Conservation (phyloP, 2,888 invertebrate species). For the Monopis laevigella region DNA sequence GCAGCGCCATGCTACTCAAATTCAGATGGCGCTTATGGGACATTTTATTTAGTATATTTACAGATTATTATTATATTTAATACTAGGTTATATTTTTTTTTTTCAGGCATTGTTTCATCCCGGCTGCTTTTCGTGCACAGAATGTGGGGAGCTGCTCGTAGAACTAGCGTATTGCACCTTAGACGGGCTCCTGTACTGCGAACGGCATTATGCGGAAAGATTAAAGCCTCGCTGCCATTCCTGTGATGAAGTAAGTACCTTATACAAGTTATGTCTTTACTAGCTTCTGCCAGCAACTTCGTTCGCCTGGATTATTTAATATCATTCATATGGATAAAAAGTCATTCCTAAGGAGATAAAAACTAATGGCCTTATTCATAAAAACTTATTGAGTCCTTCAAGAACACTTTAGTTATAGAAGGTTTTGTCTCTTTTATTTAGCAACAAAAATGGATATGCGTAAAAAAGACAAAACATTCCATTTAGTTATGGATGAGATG, state of each 20-base stretch:
- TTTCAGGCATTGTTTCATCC: constrained; percentile 84
- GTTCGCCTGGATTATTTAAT: too few relatives aligned
- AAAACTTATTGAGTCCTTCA: too few relatives aligned
- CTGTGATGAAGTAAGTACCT: constrained; percentile 94
- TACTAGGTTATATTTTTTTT: constrained; percentile 12
- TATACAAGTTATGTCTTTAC: background rate
- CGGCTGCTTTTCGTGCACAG: constrained; percentile 89
- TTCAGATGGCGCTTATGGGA: background rate
- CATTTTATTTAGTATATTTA: background rate
- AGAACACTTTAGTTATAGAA: too few relatives aligned
- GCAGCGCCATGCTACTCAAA: background rate
- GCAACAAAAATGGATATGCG: too few relatives aligned
- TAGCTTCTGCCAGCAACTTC: background rate
- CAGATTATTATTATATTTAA: background rate
- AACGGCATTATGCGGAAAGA: constrained; percentile 95
- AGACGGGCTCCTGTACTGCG: constrained; percentile 89
- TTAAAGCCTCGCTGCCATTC: constrained; percentile 95
- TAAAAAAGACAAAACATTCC: too few relatives aligned
- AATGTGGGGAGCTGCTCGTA: constrained; percentile 92
- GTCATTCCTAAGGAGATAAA: too few relatives aligned
- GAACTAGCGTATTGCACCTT: constrained; percentile 96
- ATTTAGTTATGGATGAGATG: too few relatives aligned
- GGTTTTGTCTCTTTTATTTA: too few relatives aligned
- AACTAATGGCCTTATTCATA: too few relatives aligned
- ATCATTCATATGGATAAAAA: too few relatives aligned